Conservation (phyloP, 2,797 vertebrate species). For the Argya squamiceps region DNA sequence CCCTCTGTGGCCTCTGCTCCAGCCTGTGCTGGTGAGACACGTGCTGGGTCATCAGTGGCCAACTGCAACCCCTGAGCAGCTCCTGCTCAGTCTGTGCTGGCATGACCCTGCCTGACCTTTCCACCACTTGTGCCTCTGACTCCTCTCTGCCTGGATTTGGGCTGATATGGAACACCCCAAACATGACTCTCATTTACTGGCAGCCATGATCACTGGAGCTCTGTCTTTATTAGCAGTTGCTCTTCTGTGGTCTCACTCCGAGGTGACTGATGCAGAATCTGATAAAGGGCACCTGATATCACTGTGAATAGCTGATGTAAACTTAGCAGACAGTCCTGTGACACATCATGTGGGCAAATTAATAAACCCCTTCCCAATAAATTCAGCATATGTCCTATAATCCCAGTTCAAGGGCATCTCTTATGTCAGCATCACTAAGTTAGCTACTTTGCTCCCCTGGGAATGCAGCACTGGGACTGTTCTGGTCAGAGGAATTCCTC, state of each 20-base stretch:
- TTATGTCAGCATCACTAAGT: neutral
- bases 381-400: slow-evolving; percentile 9
- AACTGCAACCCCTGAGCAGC: accelerated
- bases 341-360: slow-evolving; percentile 39
- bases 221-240: slow-evolving; percentile 3
- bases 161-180: neutral
- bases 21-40: neutral
- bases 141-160: neutral
- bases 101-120: neutral
- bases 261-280: slow-evolving; percentile 11
- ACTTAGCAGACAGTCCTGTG: slow-evolving; percentile 53
- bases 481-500: neutral
- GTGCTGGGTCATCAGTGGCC: neutral
- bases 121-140: neutral
- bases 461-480: neutral
- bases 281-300: slow-evolving; percentile 39
- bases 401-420: slow-evolving; percentile 21
- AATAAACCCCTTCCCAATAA: neutral
- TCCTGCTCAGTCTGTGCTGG: neutral
- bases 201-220: neutral
- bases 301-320: slow-evolving; percentile 41
- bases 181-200: neutral
- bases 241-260: slow-evolving; percentile 3
- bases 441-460: neutral
- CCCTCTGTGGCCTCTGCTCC: neutral